These are phyloP conservation scores for Chrysopilus asiliformis DNA, from an alignment of 2,888 invertebrate genomes.

Conservation along the genomic window DNA sequence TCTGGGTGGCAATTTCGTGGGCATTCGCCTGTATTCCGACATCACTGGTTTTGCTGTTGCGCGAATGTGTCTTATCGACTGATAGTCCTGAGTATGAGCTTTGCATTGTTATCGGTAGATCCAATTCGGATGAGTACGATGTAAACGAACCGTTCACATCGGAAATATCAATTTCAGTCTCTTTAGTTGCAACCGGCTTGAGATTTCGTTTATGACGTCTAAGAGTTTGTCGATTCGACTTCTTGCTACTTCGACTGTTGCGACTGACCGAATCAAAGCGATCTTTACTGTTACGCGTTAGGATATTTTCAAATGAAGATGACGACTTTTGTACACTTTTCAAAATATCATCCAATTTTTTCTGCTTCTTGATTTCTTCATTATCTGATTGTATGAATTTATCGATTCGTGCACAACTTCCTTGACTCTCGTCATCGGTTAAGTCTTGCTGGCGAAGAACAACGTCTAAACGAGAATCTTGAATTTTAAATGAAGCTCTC, in stretches of 20 bases:
- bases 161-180: constrained; percentile 21
- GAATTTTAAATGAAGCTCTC: constrained; percentile 31
- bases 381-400: constrained; percentile 14
- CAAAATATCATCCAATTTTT: constrained; percentile 20
- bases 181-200: constrained; percentile 16
- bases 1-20: constrained; percentile 39
- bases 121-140: constrained; percentile 36
- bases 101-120: constrained; percentile 30
- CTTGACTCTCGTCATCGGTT: constrained; percentile 22
- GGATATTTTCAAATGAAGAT: constrained; percentile 19
- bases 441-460: constrained; percentile 26
- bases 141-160: constrained; percentile 28
- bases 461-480: constrained; percentile 33
- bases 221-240: constrained; percentile 23
- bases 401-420: constrained; percentile 5
- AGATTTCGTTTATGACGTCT: constrained; percentile 8
- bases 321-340: constrained; percentile 24
- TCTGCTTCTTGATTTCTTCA: constrained; percentile 16
- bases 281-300: constrained; percentile 22
- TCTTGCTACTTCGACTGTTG: constrained; percentile 22
- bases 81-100: constrained; percentile 39
- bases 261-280: constrained; percentile 16
- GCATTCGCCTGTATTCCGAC: constrained; percentile 46
- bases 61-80: constrained; percentile 32
- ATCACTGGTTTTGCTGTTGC: constrained; percentile 42